These are phyloP conservation scores for Mantis religiosa DNA, from an alignment of 2,888 invertebrate species.

Conservation along the genomic window DNA sequence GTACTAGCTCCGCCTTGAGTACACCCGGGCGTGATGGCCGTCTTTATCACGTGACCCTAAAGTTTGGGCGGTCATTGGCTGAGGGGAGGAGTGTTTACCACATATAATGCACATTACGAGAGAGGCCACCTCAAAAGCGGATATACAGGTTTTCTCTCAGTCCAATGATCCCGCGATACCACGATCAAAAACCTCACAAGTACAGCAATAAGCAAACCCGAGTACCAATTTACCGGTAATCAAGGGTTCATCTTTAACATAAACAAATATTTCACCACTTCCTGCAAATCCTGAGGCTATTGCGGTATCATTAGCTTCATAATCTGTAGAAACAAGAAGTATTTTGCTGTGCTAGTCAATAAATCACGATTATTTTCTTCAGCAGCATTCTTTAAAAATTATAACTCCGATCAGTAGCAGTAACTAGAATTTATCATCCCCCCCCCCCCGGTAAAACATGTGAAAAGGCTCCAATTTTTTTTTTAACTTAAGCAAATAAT, in stretches of 20 bases:
- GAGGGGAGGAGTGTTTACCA: conserved; percentile 13
- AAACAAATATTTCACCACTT: neutral
- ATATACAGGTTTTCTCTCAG: neutral
- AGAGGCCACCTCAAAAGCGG: conserved; percentile 13
- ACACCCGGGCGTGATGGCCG: conserved; percentile 21
- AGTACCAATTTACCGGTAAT: neutral
- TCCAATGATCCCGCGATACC: neutral
- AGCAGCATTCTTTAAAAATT: neutral
- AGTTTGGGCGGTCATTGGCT: conserved; percentile 18
- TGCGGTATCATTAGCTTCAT: neutral
- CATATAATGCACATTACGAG: neutral
- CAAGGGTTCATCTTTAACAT: neutral
- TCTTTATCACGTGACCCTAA: conserved; percentile 17
- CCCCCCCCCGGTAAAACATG: too few relatives aligned
- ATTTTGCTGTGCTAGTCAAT: neutral
- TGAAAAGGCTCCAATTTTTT: too few relatives aligned
- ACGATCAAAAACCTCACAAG: neutral
- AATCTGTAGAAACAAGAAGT: neutral
- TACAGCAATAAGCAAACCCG: neutral
- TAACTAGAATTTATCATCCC: too few relatives aligned
- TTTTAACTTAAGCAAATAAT: too few relatives aligned
- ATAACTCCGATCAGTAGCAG: too few relatives aligned
- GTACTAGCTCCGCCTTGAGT: conserved; percentile 10
- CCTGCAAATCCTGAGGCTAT: neutral
- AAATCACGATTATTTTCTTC: neutral